phyloP scores from a whole-genome alignment of 2,797 vertebrate genomes.

The Myripristis murdjan region DNA sequence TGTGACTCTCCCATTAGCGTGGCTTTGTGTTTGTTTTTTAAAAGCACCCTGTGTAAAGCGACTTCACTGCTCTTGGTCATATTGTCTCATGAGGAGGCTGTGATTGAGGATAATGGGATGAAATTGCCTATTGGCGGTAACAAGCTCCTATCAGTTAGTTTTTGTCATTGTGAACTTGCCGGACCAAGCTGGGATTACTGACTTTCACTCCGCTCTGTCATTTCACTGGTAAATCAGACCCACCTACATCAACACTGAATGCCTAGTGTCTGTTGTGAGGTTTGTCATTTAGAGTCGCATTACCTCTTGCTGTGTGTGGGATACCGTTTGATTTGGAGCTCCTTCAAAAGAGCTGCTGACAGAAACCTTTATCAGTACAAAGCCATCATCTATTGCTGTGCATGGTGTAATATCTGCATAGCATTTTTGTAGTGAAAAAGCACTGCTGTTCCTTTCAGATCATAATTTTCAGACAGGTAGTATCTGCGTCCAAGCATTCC shows the following conservation, averaged over 20 bases:
- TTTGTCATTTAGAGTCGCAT: constrained; percentile 5
- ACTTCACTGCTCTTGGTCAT: constrained; percentile 19
- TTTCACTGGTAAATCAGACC: neutral
- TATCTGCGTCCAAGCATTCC: too few relatives aligned
- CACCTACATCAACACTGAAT: neutral
- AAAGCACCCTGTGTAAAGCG: constrained; percentile 28
- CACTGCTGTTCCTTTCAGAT: too few relatives aligned
- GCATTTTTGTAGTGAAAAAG: too few relatives aligned
- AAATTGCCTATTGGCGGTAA: constrained; percentile 44
- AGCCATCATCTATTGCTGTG: neutral
- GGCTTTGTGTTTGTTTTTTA: constrained; percentile 41
- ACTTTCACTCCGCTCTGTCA: neutral
- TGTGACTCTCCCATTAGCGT: constrained; percentile 39
- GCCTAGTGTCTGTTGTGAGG: neutral
- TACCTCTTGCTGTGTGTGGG: neutral
- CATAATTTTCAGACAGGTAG: too few relatives aligned
- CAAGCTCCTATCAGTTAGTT: constrained; percentile 34
- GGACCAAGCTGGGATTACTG: neutral
- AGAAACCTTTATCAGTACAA: neutral
- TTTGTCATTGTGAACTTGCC: neutral
- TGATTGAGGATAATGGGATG: constrained; percentile 45
- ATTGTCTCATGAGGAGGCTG: constrained; percentile 16
- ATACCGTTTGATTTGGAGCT: neutral
- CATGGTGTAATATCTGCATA: too few relatives aligned
- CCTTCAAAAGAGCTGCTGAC: constrained; percentile 12